A percentile compares a stretch with the other conserved stretches of the same genome.
phyloP scores from a whole-genome alignment of 37 sponge, comb jelly and placozoan genomes.

The Amphimedon queenslandica region DNA sequence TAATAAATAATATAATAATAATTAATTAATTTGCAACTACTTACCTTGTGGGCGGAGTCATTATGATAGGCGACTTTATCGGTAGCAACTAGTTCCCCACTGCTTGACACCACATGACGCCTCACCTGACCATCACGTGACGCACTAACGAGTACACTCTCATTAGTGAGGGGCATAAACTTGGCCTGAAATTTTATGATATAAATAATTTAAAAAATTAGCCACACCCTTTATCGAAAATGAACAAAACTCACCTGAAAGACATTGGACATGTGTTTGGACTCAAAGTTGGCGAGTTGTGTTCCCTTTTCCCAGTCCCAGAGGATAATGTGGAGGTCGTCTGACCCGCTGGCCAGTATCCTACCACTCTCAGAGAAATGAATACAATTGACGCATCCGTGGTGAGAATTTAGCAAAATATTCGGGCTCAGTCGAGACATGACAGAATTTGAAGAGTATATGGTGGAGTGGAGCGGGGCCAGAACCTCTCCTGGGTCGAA shows the following conservation, averaged over 20 bases:
- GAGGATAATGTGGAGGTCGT: conserved; percentile 79
- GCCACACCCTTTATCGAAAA: neutral
- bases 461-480: neutral
- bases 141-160: conserved; percentile 73
- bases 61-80: conserved; percentile 71
- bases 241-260: conserved; percentile 72
- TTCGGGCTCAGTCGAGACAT: conserved; percentile 46
- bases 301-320: conserved; percentile 84
- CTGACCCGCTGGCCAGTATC: conserved; percentile 79
- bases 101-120: conserved; percentile 38
- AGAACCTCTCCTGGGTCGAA: conserved; percentile 17
- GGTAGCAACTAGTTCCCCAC: conserved; percentile 41
- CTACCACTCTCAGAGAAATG: conserved; percentile 65
- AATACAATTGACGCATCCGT: conserved; percentile 88
- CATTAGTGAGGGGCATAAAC: conserved; percentile 74
- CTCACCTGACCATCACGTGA: conserved; percentile 86
- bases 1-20: conserved; percentile 7
- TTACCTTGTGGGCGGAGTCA: conserved; percentile 95
- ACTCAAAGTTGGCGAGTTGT: conserved; percentile 28
- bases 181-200: conserved; percentile 52
- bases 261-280: conserved; percentile 76
- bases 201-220: neutral
- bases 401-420: conserved; percentile 52
- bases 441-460: conserved; percentile 23
- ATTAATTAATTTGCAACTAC: neutral